Base-by-base conservation (phyloP, 2,113 vertebrate genomes). In the Cynoglossus semilaevis region DNA sequence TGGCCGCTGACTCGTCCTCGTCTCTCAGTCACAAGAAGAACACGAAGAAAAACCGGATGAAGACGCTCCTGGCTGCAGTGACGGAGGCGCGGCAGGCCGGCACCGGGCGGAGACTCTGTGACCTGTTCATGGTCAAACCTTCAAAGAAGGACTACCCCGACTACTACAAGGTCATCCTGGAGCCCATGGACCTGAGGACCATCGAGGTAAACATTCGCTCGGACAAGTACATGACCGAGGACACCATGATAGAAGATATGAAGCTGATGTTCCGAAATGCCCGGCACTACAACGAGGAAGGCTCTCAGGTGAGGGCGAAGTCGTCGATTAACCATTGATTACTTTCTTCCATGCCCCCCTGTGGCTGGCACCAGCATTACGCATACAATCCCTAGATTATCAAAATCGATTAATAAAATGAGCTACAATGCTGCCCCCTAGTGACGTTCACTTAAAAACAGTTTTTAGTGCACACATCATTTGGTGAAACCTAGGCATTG, bases 81-180 rank as follows among this genome's bases (percentile, higher is more conserved):
- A 91, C 92, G 15, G 97, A 99, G 76, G 92, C 95, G 9, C 93
- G 95, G 47, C 95, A 99, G 61, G 88, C 91, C 0, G 86, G 88
- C 62, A 93, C 93, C 0, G 93, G 94, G 58, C 92, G 97, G 51
- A 87, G 97, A 46, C 92, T 99, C 59, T 98, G 95, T 62, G 96
- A 99, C 43, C 90, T 99, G 0, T 99, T 99, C 80, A 98, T 96
- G 94, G 92, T 99, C 70, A 98, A 98, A 57, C 97, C 97, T 51
- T 99, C 97, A 15, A 98, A 98, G 89, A 99, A 99, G 81, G 97
- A 99, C 85, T 99, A 99, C 69, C 95, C 97, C 13, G 96, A 99
- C 84, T 99, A 99, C 73, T 99, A 99, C 76, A 99, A 99, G 89
- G 94, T 99, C 61, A 99, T 99, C 74, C 87, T 97, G 86, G 97